Percentiles rank a stretch among this genome's conserved stretches.
Evolutionary conservation across 35 echinoderm and acorn worm genomes (phyloP).

Genomic region (Anneissia japonica): DNA sequence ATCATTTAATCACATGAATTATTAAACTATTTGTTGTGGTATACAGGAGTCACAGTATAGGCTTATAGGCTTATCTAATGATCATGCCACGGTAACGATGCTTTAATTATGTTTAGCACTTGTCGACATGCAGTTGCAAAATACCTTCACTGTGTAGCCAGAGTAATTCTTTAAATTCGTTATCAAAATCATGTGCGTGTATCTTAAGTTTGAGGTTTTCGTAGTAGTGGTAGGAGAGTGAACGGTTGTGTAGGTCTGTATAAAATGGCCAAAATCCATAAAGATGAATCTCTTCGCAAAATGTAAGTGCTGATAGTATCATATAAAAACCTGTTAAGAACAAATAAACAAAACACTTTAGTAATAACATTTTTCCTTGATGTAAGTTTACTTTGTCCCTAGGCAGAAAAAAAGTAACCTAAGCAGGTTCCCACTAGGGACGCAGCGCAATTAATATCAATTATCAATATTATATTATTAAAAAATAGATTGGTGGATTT

Average conservation of each 20-base stretch:
- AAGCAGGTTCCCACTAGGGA: too few species aligned
- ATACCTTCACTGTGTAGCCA: constrained; percentile 24
- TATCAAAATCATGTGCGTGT: background rate
- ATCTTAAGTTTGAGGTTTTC: background rate
- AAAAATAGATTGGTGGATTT: too few species aligned
- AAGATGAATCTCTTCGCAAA: constrained; percentile 21
- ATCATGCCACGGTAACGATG: too few species aligned
- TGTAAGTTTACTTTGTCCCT: too few species aligned
- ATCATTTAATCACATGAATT: too few species aligned
- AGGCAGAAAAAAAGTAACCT: too few species aligned
- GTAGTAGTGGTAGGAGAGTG: constrained; percentile 22
- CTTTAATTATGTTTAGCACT: too few species aligned
- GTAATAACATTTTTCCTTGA: too few species aligned
- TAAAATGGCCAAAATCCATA: constrained; percentile 42
- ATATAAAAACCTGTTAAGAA: constrained; percentile 17
- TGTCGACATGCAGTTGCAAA: constrained; percentile 8
- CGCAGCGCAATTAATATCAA: too few species aligned
- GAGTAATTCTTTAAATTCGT: constrained; percentile 6
- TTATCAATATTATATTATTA: too few species aligned
- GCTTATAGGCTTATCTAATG: too few species aligned
- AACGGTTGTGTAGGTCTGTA: constrained; percentile 9
- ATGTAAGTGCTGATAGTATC: background rate
- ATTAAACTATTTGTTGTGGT: too few species aligned
- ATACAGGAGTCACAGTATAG: constrained; percentile 24
- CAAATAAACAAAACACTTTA: background rate